These are phyloP conservation scores for Pemphigus obesinymphae DNA, from an alignment of 1,140 invertebrate genomes.

Conservation along the genomic window DNA sequence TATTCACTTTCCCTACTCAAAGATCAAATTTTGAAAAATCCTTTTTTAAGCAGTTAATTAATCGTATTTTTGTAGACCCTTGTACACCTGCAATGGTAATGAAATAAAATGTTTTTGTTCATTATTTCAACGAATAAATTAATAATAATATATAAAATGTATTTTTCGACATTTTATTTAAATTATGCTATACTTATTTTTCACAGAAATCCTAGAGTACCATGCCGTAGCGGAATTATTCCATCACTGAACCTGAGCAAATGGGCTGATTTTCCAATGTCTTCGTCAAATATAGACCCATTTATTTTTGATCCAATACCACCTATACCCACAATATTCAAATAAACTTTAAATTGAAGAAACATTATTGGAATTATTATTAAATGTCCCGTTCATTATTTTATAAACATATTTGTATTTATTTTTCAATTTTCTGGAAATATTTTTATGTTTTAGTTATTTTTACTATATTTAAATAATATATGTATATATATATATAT, in stretches of 20 bases:
- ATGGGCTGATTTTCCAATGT: conserved; percentile 64
- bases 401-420: neutral
- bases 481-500: too few relatives aligned
- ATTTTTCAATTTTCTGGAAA: neutral
- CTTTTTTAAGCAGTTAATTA: too few relatives aligned
- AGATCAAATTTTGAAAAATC: too few relatives aligned
- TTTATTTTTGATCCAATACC: neutral
- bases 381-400: neutral
- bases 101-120: too few relatives aligned
- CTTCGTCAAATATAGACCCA: neutral
- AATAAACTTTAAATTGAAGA: neutral
- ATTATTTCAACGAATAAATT: too few relatives aligned
- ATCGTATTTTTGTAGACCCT: too few relatives aligned
- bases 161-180: too few relatives aligned
- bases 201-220: conserved; percentile 78
- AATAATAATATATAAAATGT: too few relatives aligned
- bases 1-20: too few relatives aligned
- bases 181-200: neutral
- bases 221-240: conserved; percentile 78
- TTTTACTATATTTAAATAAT: too few relatives aligned
- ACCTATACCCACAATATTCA: neutral
- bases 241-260: conserved; percentile 81
- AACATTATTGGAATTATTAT: neutral
- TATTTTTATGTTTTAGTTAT: neutral
- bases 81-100: too few relatives aligned